A percentile compares a stretch with the other conserved stretches of the same genome.
These are phyloP conservation scores for Trissolcus japonicus DNA, from an alignment of 2,888 invertebrate genomes.

Conservation along the genomic window DNA sequence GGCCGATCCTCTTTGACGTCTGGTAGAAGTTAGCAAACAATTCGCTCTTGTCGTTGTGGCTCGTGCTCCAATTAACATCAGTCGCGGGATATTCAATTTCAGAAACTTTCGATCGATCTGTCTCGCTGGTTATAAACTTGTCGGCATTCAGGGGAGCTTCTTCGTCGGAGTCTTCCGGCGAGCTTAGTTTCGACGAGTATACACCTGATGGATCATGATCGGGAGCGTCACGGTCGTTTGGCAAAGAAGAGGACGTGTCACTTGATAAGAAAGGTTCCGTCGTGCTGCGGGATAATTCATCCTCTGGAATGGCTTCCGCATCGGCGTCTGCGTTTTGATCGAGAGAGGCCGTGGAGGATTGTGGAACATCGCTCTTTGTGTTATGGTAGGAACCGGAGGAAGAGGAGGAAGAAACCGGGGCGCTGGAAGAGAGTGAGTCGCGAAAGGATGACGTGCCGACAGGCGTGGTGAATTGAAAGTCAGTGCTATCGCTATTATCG, in stretches of 20 bases:
- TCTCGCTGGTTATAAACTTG: background rate
- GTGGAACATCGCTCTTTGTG: conserved; percentile 25
- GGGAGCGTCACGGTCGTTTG: conserved; percentile 1
- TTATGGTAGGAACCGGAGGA: conserved; percentile 6
- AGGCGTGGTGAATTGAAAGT: conserved; percentile 44
- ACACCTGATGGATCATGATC: conserved; percentile 7
- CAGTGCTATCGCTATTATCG: conserved; percentile 34
- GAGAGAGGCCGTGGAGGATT: conserved; percentile 15
- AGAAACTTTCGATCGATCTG: conserved; percentile 4
- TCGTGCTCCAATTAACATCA: conserved; percentile 3
- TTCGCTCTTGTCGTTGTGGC: conserved; percentile 24
- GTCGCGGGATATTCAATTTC: conserved; percentile 1
- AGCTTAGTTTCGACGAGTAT: conserved; percentile 1
- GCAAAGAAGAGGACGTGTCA: conserved; percentile 17
- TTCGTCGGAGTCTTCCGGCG: background rate
- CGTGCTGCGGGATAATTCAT: conserved; percentile 21
- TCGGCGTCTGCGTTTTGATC: conserved; percentile 15
- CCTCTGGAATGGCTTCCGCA: conserved; percentile 16
- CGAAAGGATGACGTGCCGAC: conserved; percentile 62
- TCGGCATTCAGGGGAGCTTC: background rate
- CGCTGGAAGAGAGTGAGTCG: conserved; percentile 49
- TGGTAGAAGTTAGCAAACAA: conserved; percentile 43
- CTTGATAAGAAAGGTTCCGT: conserved; percentile 8
- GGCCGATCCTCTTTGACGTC: conserved; percentile 73
- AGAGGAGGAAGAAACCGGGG: conserved; percentile 26